Percentiles rank a stretch among this genome's conserved stretches.
Evolutionary conservation across 2,888 invertebrate species (phyloP).

Genomic region (Drosophila fungiperda): DNA sequence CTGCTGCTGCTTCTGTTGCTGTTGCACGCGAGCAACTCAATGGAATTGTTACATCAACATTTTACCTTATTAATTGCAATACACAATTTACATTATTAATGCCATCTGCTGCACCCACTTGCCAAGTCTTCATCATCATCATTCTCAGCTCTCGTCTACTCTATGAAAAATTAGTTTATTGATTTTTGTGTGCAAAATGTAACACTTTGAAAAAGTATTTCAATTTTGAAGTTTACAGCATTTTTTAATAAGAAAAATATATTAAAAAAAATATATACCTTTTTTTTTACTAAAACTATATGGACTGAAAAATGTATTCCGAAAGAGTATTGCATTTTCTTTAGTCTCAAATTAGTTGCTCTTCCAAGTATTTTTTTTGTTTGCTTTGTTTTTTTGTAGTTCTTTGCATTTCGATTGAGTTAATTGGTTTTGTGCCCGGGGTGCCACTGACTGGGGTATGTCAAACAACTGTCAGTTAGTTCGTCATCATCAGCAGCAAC

Average conservation of each 20-base stretch:
- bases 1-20: constrained; percentile 57
- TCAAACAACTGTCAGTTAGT: constrained; percentile 81
- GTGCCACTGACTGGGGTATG: constrained; percentile 78
- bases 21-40: constrained; percentile 38
- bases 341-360: neutral
- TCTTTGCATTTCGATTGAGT: constrained; percentile 74
- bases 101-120: constrained; percentile 79
- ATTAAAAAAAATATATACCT: too few relatives aligned
- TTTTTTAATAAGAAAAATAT: neutral
- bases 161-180: neutral
- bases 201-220: neutral
- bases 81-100: constrained; percentile 28
- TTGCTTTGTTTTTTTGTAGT: neutral
- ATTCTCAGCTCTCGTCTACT: constrained; percentile 1
- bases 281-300: too few relatives aligned
- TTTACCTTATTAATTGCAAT: constrained; percentile 71
- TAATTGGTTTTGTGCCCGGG: constrained; percentile 72
- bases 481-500: constrained; percentile 68
- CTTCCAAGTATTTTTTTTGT: neutral
- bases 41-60: constrained; percentile 73
- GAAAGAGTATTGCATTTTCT: constrained; percentile 13
- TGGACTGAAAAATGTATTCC: neutral
- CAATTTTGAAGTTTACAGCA: neutral
- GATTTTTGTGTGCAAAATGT: neutral
- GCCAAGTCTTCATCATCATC: constrained; percentile 42